phyloP scores from a whole-genome alignment of 1,140 invertebrate species.

The Paralvinella palmiformis region DNA sequence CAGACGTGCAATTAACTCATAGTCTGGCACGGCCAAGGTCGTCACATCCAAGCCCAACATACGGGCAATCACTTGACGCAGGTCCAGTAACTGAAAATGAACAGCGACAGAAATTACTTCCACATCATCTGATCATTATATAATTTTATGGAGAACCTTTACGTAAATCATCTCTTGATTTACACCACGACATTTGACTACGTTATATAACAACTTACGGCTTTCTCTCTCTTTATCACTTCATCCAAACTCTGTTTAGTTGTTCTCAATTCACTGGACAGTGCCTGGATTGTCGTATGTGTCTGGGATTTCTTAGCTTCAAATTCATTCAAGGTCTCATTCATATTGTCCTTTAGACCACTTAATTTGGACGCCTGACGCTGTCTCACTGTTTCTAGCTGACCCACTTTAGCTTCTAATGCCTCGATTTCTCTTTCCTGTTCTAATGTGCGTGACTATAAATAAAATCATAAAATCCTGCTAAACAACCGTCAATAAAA shows the following conservation, averaged over 20 bases:
- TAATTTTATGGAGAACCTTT: not conserved
- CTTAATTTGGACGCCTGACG: constrained; percentile 45
- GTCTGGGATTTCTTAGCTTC: constrained; percentile 36
- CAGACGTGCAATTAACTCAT: constrained; percentile 48
- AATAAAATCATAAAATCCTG: constrained; percentile 1
- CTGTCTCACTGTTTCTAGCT: constrained; percentile 44
- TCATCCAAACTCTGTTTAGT: constrained; percentile 44
- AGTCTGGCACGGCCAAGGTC: constrained; percentile 48
- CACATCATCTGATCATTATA: not conserved
- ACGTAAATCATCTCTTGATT: not conserved
- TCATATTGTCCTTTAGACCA: constrained; percentile 33
- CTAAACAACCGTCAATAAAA: too few relatives aligned
- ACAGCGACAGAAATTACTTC: not conserved
- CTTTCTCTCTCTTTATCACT: constrained; percentile 43
- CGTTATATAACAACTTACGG: constrained; percentile 39
- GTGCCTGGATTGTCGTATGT: constrained; percentile 46
- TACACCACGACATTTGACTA: not conserved
- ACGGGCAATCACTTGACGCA: constrained; percentile 43
- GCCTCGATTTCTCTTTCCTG: constrained; percentile 43
- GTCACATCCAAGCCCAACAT: constrained; percentile 49
- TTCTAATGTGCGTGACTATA: constrained; percentile 27
- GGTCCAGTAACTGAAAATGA: constrained; percentile 43
- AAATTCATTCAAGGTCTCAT: constrained; percentile 22
- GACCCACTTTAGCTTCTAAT: constrained; percentile 36
- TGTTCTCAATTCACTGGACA: constrained; percentile 46